Evolutionary conservation across 2,888 invertebrate genomes (phyloP).

Genomic region (Eumerus sabulonum): DNA sequence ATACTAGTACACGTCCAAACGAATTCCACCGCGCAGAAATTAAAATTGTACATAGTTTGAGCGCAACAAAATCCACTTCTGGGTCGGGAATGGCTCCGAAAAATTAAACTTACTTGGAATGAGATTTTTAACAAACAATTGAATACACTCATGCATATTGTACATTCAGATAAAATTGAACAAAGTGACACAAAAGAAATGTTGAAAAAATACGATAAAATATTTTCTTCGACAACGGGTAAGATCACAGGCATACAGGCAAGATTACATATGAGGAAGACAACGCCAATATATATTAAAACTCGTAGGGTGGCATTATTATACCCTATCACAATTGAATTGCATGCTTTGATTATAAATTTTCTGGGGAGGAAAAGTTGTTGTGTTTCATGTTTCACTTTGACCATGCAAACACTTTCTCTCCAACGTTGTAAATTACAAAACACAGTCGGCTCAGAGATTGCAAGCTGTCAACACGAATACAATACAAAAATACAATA

Average conservation of each 20-base stretch:
- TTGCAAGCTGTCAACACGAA: too few species aligned
- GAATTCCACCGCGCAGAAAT: background rate
- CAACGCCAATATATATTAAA: conserved; percentile 64
- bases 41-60: conserved; percentile 29
- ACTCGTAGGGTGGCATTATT: conserved; percentile 65
- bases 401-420: too few species aligned
- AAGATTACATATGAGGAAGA: conserved; percentile 57
- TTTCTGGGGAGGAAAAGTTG: conserved; percentile 61
- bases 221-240: conserved; percentile 44
- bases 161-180: background rate
- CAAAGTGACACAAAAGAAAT: background rate
- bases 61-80: conserved; percentile 25
- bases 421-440: too few species aligned
- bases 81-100: conserved; percentile 36
- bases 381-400: too few species aligned
- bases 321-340: conserved; percentile 55
- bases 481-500: too few species aligned
- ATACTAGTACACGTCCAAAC: conserved; percentile 9
- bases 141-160: background rate
- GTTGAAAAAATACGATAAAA: conserved; percentile 13
- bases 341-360: too few species aligned
- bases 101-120: conserved; percentile 41
- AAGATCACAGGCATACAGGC: conserved; percentile 46
- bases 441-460: too few species aligned
- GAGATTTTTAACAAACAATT: conserved; percentile 8